Percentiles rank a stretch among this genome's conserved stretches.
Evolutionary conservation across 2,113 vertebrate genomes (phyloP).

Genomic region (Poeciliopsis prolifica): DNA sequence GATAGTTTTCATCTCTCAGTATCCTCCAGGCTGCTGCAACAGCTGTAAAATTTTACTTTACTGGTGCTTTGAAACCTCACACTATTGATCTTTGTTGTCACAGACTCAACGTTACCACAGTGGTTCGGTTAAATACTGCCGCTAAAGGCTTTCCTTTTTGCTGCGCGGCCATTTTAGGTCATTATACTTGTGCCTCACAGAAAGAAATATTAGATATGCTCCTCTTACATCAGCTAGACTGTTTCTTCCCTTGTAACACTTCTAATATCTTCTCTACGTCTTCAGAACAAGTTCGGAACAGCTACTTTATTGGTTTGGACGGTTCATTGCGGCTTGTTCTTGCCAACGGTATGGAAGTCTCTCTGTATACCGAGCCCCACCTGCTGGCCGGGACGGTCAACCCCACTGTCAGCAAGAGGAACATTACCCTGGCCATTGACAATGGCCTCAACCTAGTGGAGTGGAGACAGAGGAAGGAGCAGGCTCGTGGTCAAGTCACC

Average conservation of each 20-base stretch:
- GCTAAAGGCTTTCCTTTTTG: slow-evolving; percentile 61
- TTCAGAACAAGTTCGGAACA: slow-evolving; percentile 97
- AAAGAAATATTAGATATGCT: slow-evolving; percentile 62
- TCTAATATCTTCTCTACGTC: slow-evolving; percentile 14
- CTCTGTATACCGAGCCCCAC: slow-evolving; percentile 95
- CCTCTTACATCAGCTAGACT: slow-evolving; percentile 45
- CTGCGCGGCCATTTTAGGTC: slow-evolving; percentile 64
- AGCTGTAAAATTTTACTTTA: slow-evolving; percentile 76
- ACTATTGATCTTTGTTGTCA: slow-evolving; percentile 73
- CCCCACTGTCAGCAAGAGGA: slow-evolving; percentile 95
- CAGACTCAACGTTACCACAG: slow-evolving; percentile 55
- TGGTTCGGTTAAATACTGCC: slow-evolving; percentile 71
- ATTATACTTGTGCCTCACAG: slow-evolving; percentile 46
- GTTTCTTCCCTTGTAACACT: slow-evolving; percentile 22
- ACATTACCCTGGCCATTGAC: slow-evolving; percentile 95
- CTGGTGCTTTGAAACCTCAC: slow-evolving; percentile 61
- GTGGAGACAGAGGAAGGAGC: slow-evolving; percentile 97
- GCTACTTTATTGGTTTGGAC: slow-evolving; percentile 94
- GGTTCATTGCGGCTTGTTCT: slow-evolving; percentile 92
- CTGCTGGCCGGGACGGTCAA: slow-evolving; percentile 94
- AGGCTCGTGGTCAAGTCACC: slow-evolving; percentile 93
- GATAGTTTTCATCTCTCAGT: slow-evolving; percentile 64
- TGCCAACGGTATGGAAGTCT: slow-evolving; percentile 97
- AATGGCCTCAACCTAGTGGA: slow-evolving; percentile 97
- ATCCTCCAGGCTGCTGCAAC: slow-evolving; percentile 68